Base-by-base conservation (phyloP, 2,797 vertebrate species). In the Caiman crocodilus region DNA sequence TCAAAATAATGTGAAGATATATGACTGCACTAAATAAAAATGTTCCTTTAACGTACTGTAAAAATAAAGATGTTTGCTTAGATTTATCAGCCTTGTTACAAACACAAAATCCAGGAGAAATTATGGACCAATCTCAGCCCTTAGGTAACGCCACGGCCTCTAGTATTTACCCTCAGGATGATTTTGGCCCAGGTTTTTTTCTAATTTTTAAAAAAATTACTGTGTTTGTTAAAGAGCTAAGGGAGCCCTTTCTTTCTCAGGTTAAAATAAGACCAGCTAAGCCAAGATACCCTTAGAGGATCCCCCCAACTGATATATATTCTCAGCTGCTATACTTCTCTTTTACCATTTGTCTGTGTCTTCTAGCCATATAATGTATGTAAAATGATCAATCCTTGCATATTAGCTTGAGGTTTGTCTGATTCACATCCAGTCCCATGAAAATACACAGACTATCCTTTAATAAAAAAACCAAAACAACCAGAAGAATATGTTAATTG, bases 1-100 rank as follows among this genome's bases (percentile, higher is more conserved):
- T 98, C 94, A 96, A 96, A 97, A 96, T 97, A 97, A 97, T 93
- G 94, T 91, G 91, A 97, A 98, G 97, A 97, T 97, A 95, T 96
- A 98, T 95, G 94, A 94, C 89, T 94, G 81, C 67, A 88, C 93
- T 97, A 97, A 96, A 97, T 97, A 97, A 96, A 97, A 98, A 94
- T 94, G 90, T 90, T 97, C 93, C 92, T 96, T 97, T 97, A 97
- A 97, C 75, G 10, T 94, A 95, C 88, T 96, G 63, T 95, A 97
- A 97, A 97, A 94, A 95, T 94, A 96, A 96, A 96, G 94, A 91
- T 93, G 90, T 92, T 97, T 96, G 91, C 89, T 86, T 94, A 96
- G 92, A 97, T 97, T 97, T 97, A 97, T 97, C 96, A 95, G 88
- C 95, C 90, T 88, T 94, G 63, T 89, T 97, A 87, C 21, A 90